Base-by-base conservation (phyloP, 2,888 invertebrate species). In the Agrochola lychnidis region DNA sequence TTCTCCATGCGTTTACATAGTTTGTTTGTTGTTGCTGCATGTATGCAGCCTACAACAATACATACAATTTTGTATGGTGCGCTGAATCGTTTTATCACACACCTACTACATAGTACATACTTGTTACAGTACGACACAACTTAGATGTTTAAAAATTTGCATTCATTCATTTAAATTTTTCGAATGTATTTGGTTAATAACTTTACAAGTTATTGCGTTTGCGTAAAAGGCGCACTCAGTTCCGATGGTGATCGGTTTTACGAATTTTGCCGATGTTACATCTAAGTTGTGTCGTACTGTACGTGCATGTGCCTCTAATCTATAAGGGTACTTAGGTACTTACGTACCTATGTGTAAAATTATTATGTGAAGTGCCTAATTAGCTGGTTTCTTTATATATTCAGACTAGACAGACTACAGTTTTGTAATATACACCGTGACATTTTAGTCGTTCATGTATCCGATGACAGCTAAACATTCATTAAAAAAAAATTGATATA, bases 11-110 rank as follows among this genome's bases (percentile, higher is more conserved):
- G 48, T 85, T 81, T 76, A 76, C 70, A 76, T 59, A 64, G 62
- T 72, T 63, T 70, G 59, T 77, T 81, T 83, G 75, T 82, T 82
- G 22, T 76, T 66, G 56, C 30, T 72, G 75, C 62, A 85, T 84
- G 63, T 68, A 77, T 67, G 9, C 57, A 73, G 73, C 16, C 56
- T 45, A 72, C 53, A 67, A 83, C 70, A 77, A 82, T 75, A 71
- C 42, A 59, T 62, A 30, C 68, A 62, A 73, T 73, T 83, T 59
- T 64, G 76, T 73, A 82, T 76, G 59, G 86, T 59, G 22, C 40
- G 14, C 56, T 72, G 40, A 73, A 64, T 69, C 66, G 78, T 69
- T 73, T 73, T 78, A 70, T 73, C 59, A 85, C 59, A 73, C 56
- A 67, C 30, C 57, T 64, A 40, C 57, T 64, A 40, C 2, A 12